Conservation (phyloP, 2,888 invertebrate genomes). For the Boloria euphrosyne region DNA sequence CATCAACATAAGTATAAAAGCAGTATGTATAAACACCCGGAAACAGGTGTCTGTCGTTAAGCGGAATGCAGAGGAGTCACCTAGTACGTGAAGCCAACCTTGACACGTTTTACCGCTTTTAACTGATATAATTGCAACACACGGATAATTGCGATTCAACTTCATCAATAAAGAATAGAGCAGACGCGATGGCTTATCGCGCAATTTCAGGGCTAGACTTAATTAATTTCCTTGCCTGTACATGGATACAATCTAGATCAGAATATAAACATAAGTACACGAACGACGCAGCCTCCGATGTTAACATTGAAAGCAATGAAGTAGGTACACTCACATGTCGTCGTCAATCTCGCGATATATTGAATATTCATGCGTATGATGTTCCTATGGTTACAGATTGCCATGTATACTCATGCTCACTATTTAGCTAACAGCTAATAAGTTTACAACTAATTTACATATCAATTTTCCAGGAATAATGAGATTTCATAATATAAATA, state of each 20-base stretch:
- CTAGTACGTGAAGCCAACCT: conserved; percentile 53
- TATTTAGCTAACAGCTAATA: neutral
- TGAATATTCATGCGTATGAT: conserved; percentile 26
- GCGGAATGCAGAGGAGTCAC: conserved; percentile 49
- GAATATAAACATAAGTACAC: conserved; percentile 25
- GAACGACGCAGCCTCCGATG: conserved; percentile 15
- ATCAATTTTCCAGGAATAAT: conserved; percentile 6
- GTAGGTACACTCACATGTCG: conserved; percentile 13
- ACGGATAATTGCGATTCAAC: conserved; percentile 58
- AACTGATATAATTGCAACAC: conserved; percentile 57
- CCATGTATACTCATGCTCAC: conserved; percentile 9
- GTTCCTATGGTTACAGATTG: conserved; percentile 24
- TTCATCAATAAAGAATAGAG: conserved; percentile 34
- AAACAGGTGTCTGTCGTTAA: conserved; percentile 52
- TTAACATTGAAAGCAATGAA: conserved; percentile 23
- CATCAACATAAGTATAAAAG: conserved; percentile 44
- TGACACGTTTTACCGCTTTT: conserved; percentile 59
- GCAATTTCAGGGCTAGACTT: conserved; percentile 59
- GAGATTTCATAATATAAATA: conserved; percentile 9
- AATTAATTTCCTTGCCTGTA: conserved; percentile 61
- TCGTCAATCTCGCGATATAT: conserved; percentile 9
- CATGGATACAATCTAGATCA: conserved; percentile 48
- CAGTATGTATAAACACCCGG: conserved; percentile 55
- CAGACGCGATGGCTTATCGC: conserved; percentile 49
- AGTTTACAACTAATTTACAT: conserved; percentile 8